Evolutionary conservation across 2,888 invertebrate genomes (phyloP).

Genomic region (Acleris holmiana): DNA sequence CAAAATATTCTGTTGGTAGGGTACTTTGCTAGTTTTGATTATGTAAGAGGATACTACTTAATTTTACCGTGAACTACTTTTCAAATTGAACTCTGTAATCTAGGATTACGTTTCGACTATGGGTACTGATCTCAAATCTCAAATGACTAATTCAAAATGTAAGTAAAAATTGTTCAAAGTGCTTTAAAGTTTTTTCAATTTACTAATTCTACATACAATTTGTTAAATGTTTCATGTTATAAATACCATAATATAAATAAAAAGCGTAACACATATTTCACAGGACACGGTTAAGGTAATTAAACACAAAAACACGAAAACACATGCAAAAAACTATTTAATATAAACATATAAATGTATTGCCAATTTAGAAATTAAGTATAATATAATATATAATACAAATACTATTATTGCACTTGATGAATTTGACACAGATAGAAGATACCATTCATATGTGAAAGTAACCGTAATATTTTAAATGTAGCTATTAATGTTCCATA

Average conservation of each 20-base stretch:
- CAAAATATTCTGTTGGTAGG: no score
- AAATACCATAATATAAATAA: slow-evolving; percentile 53
- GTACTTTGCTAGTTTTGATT: not conserved
- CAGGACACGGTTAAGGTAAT: slow-evolving; percentile 84
- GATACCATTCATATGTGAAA: not conserved
- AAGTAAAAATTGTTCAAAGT: slow-evolving; percentile 5
- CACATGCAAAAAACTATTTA: slow-evolving; percentile 49
- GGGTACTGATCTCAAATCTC: slow-evolving; percentile 17
- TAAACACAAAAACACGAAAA: slow-evolving; percentile 55
- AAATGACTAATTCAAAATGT: slow-evolving; percentile 2
- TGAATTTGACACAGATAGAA: slow-evolving; percentile 21
- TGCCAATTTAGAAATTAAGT: slow-evolving; percentile 38
- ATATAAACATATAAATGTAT: slow-evolving; percentile 42
- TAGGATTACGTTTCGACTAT: slow-evolving; percentile 12
- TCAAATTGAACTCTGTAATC: slow-evolving; percentile 12
- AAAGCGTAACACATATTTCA: slow-evolving; percentile 85
- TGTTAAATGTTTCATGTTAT: slow-evolving; percentile 11
- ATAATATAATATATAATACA: slow-evolving; percentile 24
- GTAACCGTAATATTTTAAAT: not conserved
- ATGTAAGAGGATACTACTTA: not conserved
- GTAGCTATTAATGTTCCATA: not conserved
- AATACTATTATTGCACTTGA: slow-evolving; percentile 19
- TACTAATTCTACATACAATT: slow-evolving; percentile 34
- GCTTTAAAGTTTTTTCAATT: slow-evolving; percentile 13
- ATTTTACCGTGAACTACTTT: slow-evolving; percentile 3